phyloP scores from a whole-genome alignment of 2,113 vertebrate genomes.

The Orientallactaga bullata region DNA sequence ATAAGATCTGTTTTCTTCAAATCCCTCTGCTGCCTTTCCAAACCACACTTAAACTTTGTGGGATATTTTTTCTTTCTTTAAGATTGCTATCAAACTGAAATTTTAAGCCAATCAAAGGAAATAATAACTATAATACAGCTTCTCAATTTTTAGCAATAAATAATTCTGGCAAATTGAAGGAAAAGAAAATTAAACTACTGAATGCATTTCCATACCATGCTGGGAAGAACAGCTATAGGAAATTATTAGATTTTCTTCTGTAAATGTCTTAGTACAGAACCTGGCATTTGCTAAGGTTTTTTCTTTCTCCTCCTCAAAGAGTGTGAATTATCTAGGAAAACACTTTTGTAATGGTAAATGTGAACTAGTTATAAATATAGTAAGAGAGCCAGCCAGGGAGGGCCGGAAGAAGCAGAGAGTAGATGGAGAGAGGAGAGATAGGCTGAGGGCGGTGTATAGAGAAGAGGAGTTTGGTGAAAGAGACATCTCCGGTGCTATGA shows the following conservation, averaged over 20 bases:
- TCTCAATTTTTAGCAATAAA: constrained; percentile 73
- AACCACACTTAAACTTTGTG: constrained; percentile 64
- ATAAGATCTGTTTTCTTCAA: constrained; percentile 74
- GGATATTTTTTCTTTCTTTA: constrained; percentile 31
- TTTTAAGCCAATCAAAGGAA: constrained; percentile 74
- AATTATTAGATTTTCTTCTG: constrained; percentile 72
- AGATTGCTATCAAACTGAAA: constrained; percentile 68
- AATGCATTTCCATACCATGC: constrained; percentile 69
- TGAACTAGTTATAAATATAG: constrained; percentile 53
- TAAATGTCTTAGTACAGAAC: constrained; percentile 72
- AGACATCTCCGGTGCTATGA: neutral
- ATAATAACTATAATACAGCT: constrained; percentile 66
- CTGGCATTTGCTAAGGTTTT: constrained; percentile 60
- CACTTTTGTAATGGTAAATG: constrained; percentile 55
- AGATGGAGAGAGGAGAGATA: too few relatives aligned
- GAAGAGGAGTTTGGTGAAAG: constrained; percentile 41
- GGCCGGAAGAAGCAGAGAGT: neutral
- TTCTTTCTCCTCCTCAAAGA: constrained; percentile 3
- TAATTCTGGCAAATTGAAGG: constrained; percentile 72
- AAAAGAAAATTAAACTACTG: constrained; percentile 75
- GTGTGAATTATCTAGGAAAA: constrained; percentile 67
- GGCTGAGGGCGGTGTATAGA: neutral
- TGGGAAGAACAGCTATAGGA: constrained; percentile 61
- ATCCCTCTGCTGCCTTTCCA: constrained; percentile 69
- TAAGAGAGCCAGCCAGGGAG: neutral